Conservation (phyloP, 1,140 invertebrate genomes). For the Halotydeus destructor region DNA sequence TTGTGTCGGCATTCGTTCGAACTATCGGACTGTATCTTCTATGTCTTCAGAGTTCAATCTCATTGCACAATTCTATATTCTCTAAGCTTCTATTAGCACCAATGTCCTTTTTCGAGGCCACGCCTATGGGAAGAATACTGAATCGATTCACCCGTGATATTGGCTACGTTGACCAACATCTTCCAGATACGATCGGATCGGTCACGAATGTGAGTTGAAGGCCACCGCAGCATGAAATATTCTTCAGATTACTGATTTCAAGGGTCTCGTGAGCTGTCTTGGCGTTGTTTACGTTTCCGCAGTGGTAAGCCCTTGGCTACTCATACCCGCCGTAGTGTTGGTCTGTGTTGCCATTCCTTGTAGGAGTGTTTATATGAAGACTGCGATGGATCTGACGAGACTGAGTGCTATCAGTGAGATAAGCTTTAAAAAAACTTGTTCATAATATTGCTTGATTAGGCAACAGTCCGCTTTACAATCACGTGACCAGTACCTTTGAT, state of each 20-base stretch:
- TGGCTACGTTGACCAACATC: slow-evolving; percentile 52
- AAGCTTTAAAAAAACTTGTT: slow-evolving; percentile 25
- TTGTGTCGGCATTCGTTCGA: slow-evolving; percentile 27
- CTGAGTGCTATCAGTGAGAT: slow-evolving; percentile 46
- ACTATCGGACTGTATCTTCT: slow-evolving; percentile 49
- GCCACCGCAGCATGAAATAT: too few species aligned
- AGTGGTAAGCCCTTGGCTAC: slow-evolving; percentile 48
- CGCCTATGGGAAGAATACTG: slow-evolving; percentile 51
- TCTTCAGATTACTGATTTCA: too few species aligned
- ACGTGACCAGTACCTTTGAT: slow-evolving; percentile 28
- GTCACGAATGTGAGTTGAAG: too few species aligned
- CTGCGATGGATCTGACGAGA: slow-evolving; percentile 65
- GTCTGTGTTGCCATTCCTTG: slow-evolving; percentile 46
- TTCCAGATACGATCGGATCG: slow-evolving; percentile 50
- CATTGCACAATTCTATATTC: slow-evolving; percentile 64
- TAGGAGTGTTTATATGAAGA: slow-evolving; percentile 50
- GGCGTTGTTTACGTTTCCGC: slow-evolving; percentile 51
- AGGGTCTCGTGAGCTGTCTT: too few species aligned
- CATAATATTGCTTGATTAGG: slow-evolving; percentile 11
- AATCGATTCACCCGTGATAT: slow-evolving; percentile 71
- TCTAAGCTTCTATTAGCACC: slow-evolving; percentile 48
- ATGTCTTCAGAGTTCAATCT: slow-evolving; percentile 52
- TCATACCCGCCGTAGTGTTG: slow-evolving; percentile 44
- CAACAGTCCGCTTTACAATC: slow-evolving; percentile 31
- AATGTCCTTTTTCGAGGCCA: slow-evolving; percentile 70